These are phyloP conservation scores for Tenthredo notha DNA, from an alignment of 2,888 invertebrate genomes.

Conservation along the genomic window DNA sequence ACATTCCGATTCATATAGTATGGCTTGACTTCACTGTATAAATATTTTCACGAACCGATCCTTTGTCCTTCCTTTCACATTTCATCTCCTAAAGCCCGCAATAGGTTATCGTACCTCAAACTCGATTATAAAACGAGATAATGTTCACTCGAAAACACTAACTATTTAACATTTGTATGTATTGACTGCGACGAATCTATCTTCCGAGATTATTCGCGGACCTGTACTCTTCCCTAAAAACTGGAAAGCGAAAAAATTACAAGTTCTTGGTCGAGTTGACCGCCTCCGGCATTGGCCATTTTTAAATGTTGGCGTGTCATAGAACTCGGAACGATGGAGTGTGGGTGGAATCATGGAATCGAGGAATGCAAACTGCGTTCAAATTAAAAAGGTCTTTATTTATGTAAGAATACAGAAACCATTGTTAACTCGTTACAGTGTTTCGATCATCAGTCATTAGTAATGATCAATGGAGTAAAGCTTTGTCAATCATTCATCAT, in stretches of 20 bases:
- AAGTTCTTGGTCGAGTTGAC: constrained; percentile 47
- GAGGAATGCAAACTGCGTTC: neutral
- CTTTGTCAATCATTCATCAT: neutral
- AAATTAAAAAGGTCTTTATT: neutral
- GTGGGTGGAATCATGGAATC: constrained; percentile 19
- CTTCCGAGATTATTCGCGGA: constrained; percentile 9
- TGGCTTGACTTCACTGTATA: constrained; percentile 19
- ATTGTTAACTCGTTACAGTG: neutral
- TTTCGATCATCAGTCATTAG: neutral
- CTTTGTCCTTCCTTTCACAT: constrained; percentile 52
- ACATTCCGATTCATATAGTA: constrained; percentile 45
- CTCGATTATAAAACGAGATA: neutral
- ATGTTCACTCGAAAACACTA: neutral
- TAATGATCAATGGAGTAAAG: neutral
- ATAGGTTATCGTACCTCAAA: neutral
- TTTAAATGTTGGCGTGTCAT: constrained; percentile 33
- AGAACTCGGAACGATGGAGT: constrained; percentile 18
- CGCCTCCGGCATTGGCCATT: constrained; percentile 50
- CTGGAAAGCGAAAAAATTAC: constrained; percentile 48
- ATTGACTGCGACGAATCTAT: neutral
- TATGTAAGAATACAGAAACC: neutral
- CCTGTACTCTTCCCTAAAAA: constrained; percentile 28
- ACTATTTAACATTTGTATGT: neutral
- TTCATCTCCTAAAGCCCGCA: neutral
- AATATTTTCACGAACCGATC: constrained; percentile 25